Evolutionary conservation across 1,140 invertebrate species (phyloP).

Genomic region (Hydropsyche tenuis): DNA sequence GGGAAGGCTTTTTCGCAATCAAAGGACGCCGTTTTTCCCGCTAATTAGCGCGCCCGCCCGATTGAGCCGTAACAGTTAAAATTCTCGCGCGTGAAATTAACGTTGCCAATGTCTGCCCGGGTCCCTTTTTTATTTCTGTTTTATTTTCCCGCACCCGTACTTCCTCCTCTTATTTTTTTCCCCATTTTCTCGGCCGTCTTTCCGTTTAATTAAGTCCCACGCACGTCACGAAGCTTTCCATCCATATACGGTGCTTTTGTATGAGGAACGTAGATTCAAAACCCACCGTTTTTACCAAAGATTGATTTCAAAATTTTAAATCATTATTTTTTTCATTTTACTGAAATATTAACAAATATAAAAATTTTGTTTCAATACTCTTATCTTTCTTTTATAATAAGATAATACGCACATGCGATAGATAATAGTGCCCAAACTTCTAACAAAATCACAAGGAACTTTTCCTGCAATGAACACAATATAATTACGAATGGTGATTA

Average conservation of each 20-base stretch:
- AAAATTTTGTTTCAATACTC: too few relatives aligned
- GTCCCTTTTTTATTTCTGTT: neutral
- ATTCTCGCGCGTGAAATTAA: conserved; percentile 48
- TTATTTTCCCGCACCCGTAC: neutral
- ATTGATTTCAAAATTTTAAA: too few relatives aligned
- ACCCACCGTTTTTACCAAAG: too few relatives aligned
- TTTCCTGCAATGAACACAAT: too few relatives aligned
- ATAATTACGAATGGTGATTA: too few relatives aligned
- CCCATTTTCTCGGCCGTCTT: conserved; percentile 8
- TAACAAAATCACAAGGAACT: too few relatives aligned
- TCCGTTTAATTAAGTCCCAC: conserved; percentile 34
- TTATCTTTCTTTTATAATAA: too few relatives aligned
- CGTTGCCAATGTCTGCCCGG: conserved; percentile 7
- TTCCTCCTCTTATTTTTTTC: neutral
- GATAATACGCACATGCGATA: too few relatives aligned
- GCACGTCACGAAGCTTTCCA: conserved; percentile 19
- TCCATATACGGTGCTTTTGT: neutral
- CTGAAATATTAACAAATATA: too few relatives aligned
- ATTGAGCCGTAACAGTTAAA: conserved; percentile 49
- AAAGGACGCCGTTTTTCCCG: conserved; percentile 20
- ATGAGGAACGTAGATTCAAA: too few relatives aligned
- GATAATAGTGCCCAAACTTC: too few relatives aligned
- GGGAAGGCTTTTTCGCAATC: neutral
- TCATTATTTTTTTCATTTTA: too few relatives aligned
- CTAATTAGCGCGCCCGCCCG: conserved; percentile 33